A percentile compares a stretch with the other conserved stretches of the same genome.
phyloP scores from a whole-genome alignment of 2,888 invertebrate species.

The Oscheius onirici region DNA sequence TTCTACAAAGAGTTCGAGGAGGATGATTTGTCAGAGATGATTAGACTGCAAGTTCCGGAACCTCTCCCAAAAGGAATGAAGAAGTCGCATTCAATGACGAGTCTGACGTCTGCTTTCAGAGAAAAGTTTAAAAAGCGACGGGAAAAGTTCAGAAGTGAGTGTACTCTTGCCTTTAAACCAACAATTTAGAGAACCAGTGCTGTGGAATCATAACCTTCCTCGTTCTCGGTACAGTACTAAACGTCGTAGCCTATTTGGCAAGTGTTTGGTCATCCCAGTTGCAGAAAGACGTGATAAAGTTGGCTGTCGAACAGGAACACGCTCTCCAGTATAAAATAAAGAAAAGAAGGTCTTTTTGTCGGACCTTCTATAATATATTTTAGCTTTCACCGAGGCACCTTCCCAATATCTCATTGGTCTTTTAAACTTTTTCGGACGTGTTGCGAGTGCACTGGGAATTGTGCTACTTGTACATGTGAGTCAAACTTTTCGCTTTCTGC shows the following conservation, averaged over 20 bases:
- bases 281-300: slow-evolving; percentile 56
- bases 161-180: background rate
- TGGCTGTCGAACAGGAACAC: slow-evolving; percentile 54
- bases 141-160: slow-evolving; percentile 35
- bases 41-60: too few relatives aligned
- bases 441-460: slow-evolving; percentile 59
- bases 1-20: too few relatives aligned
- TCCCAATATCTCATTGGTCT: slow-evolving; percentile 60
- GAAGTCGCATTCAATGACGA: slow-evolving; percentile 35
- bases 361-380: background rate
- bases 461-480: slow-evolving; percentile 58
- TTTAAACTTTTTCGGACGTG: slow-evolving; percentile 55
- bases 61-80: slow-evolving; percentile 18
- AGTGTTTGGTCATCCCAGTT: slow-evolving; percentile 58
- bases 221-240: slow-evolving; percentile 44
- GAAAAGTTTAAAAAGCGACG: slow-evolving; percentile 32
- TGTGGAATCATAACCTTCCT: slow-evolving; percentile 52
- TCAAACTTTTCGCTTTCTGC: background rate
- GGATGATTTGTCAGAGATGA: too few relatives aligned
- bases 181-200: slow-evolving; percentile 53
- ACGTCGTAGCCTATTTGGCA: slow-evolving; percentile 50
- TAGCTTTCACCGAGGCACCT: slow-evolving; percentile 49
- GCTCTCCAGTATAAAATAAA: slow-evolving; percentile 48
- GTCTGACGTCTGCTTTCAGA: slow-evolving; percentile 21
- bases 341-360: slow-evolving; percentile 38